phyloP scores from a whole-genome alignment of 2,888 invertebrate genomes.

The Carabus problematicus region DNA sequence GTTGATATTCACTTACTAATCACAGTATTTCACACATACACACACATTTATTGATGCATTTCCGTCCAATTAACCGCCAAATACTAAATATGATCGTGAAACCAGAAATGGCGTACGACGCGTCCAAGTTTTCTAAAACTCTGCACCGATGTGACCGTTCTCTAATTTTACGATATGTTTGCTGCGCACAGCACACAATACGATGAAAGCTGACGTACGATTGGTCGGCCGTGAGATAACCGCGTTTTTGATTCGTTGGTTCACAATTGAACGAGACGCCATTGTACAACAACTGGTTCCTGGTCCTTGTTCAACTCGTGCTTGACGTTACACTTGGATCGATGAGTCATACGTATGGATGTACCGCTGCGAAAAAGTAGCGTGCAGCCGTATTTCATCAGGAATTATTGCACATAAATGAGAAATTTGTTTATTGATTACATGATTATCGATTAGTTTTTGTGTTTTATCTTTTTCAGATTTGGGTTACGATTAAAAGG shows the following conservation, averaged over 20 bases:
- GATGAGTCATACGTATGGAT: conserved; percentile 20
- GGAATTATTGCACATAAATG: neutral
- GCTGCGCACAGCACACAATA: conserved; percentile 20
- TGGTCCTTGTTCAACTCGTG: conserved; percentile 32
- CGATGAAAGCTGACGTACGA: conserved; percentile 11
- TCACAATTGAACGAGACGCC: conserved; percentile 26
- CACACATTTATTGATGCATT: conserved; percentile 5
- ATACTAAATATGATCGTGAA: conserved; percentile 17
- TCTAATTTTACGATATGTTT: conserved; percentile 27
- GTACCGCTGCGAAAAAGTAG: neutral
- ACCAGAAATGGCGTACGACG: conserved; percentile 16
- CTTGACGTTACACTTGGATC: conserved; percentile 28
- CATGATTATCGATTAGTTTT: neutral
- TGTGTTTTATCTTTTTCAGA: neutral
- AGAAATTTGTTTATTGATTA: neutral
- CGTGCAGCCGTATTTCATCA: neutral
- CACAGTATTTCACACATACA: neutral
- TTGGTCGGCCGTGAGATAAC: conserved; percentile 14
- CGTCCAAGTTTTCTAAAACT: conserved; percentile 33
- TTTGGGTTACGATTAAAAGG: neutral
- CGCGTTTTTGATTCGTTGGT: conserved; percentile 21
- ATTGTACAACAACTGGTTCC: conserved; percentile 29
- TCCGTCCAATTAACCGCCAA: conserved; percentile 22
- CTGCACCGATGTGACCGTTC: conserved; percentile 17
- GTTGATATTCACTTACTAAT: neutral